These are phyloP conservation scores for Ceyx margarethae DNA, from an alignment of 2,113 vertebrate species.

Conservation along the genomic window DNA sequence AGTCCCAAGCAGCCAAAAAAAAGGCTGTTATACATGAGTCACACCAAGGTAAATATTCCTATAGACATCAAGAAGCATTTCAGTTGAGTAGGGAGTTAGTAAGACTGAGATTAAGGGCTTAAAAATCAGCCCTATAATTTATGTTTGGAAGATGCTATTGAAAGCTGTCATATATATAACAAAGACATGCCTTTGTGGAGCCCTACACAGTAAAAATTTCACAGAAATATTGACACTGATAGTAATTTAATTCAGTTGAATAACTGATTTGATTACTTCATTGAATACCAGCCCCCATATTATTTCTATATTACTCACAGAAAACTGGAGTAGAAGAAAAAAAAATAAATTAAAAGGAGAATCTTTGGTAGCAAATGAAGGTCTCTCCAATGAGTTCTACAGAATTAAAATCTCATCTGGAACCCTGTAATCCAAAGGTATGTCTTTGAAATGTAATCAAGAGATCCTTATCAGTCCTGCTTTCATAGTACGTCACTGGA, in stretches of 20 bases:
- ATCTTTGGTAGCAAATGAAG: neutral
- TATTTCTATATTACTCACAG: neutral
- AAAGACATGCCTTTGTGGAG: neutral
- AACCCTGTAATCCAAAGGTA: neutral
- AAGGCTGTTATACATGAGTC: too few relatives aligned
- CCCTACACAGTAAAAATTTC: slow-evolving; percentile 1
- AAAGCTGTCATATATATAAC: neutral
- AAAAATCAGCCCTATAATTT: neutral
- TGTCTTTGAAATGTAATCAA: slow-evolving; percentile 15
- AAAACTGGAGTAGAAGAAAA: neutral
- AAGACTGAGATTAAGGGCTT: neutral
- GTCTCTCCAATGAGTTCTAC: neutral
- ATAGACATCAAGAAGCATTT: neutral
- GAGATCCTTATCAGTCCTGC: slow-evolving; percentile 5
- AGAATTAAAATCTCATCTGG: neutral
- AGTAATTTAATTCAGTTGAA: slow-evolving; percentile 7
- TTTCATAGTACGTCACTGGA: neutral
- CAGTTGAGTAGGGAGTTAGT: neutral
- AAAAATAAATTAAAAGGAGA: neutral
- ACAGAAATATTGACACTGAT: slow-evolving; percentile 5
- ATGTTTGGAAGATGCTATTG: neutral
- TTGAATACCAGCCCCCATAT: neutral
- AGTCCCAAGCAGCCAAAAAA: neutral
- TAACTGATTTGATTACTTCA: neutral
- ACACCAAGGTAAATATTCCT: too few relatives aligned